Percentiles rank a stretch among this genome's conserved stretches.
These are phyloP conservation scores for Caerostris darwini DNA, from an alignment of 1,140 invertebrate genomes.

Conservation along the genomic window DNA sequence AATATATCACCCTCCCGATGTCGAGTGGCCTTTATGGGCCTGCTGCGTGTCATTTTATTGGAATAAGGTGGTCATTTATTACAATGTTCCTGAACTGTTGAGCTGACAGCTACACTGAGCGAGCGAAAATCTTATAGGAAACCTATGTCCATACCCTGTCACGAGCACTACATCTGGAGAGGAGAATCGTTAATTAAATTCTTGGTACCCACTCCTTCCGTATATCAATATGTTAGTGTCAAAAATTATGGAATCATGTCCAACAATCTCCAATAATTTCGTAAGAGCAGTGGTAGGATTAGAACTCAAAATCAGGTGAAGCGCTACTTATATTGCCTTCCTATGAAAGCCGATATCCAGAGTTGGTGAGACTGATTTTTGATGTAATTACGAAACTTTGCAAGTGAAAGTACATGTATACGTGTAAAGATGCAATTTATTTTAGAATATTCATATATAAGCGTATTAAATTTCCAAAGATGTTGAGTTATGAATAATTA, in stretches of 20 bases:
- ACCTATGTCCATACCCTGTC: slow-evolving; percentile 23
- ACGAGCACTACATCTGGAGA: neutral
- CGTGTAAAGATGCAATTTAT: too few species aligned
- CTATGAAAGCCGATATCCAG: neutral
- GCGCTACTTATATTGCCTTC: neutral
- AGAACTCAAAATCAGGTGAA: slow-evolving; percentile 5
- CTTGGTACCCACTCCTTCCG: neutral
- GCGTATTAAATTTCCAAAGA: too few species aligned
- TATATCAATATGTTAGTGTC: slow-evolving; percentile 48
- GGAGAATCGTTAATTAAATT: slow-evolving; percentile 50
- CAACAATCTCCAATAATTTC: slow-evolving; percentile 36
- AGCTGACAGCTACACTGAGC: slow-evolving; percentile 23
- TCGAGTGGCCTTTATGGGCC: neutral
- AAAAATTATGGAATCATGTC: slow-evolving; percentile 50
- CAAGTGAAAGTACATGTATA: too few species aligned
- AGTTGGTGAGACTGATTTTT: neutral
- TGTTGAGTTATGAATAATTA: too few species aligned
- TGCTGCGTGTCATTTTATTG: slow-evolving; percentile 23
- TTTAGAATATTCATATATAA: too few species aligned
- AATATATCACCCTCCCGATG: neutral
- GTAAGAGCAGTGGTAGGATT: neutral
- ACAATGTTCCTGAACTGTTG: slow-evolving; percentile 22
- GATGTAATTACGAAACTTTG: neutral
- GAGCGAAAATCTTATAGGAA: slow-evolving; percentile 36
- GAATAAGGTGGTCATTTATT: slow-evolving; percentile 35